phyloP scores from a whole-genome alignment of 2,797 vertebrate genomes.

The Spondyliosoma cantharus region DNA sequence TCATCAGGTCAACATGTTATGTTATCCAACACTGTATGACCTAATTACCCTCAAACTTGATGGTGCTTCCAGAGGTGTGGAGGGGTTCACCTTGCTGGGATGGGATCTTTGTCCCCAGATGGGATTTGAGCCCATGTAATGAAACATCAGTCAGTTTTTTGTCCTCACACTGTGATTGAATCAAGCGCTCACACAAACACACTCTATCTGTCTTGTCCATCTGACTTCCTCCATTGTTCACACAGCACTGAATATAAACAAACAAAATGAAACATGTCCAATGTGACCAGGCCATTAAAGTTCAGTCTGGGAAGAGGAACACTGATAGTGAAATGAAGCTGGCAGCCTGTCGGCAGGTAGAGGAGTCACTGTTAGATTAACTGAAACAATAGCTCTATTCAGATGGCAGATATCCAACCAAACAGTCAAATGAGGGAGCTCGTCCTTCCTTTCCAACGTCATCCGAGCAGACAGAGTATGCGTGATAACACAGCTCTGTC shows the following conservation, averaged over 20 bases:
- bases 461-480: neutral
- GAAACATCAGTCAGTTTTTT: too few relatives aligned
- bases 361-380: constrained; percentile 26
- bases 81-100: too few relatives aligned
- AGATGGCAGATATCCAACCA: constrained; percentile 40
- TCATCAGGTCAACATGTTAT: too few relatives aligned
- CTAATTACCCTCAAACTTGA: too few relatives aligned
- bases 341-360: neutral
- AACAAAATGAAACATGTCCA: neutral
- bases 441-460: constrained; percentile 29
- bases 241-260: neutral
- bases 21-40: too few relatives aligned
- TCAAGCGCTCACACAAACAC: too few relatives aligned
- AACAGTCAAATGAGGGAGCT: constrained; percentile 85
- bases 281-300: neutral
- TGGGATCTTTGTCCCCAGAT: too few relatives aligned
- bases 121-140: too few relatives aligned
- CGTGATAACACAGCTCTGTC: neutral
- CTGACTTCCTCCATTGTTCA: too few relatives aligned
- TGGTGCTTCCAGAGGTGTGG: too few relatives aligned
- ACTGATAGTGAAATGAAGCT: constrained; percentile 59
- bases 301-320: constrained; percentile 57
- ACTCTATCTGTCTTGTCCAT: too few relatives aligned
- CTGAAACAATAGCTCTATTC: constrained; percentile 76
- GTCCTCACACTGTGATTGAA: too few relatives aligned